Percentiles rank a stretch among this genome's conserved stretches.
These are phyloP conservation scores for Drosophila multiciliata DNA, from an alignment of 2,888 invertebrate genomes.

Conservation along the genomic window DNA sequence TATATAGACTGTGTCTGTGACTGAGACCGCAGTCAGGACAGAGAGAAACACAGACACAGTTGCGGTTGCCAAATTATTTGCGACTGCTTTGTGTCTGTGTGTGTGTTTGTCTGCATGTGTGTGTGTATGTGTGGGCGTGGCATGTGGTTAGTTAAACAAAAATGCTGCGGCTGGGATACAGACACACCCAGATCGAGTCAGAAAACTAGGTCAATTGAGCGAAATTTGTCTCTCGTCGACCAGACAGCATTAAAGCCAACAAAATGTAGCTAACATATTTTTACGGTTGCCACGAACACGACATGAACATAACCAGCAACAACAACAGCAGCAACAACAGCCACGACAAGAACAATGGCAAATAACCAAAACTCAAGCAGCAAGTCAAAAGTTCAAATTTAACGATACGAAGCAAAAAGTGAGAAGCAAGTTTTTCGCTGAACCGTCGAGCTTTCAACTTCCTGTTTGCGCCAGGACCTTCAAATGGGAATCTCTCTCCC, in stretches of 20 bases:
- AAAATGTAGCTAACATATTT: conserved; percentile 37
- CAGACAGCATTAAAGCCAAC: conserved; percentile 41
- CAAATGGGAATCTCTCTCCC: conserved; percentile 12
- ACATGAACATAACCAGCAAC: conserved; percentile 26
- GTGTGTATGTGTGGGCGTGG: conserved; percentile 56
- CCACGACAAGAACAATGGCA: conserved; percentile 14
- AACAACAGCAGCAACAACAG: conserved; percentile 8
- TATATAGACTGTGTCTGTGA: neutral
- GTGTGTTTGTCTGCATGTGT: conserved; percentile 16
- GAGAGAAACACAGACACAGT: conserved; percentile 28
- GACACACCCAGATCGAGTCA: conserved; percentile 13
- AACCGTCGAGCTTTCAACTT: conserved; percentile 29
- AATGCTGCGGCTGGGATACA: conserved; percentile 42
- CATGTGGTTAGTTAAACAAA: conserved; percentile 74
- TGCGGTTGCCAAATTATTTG: conserved; percentile 71
- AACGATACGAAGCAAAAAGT: conserved; percentile 24
- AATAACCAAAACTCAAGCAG: conserved; percentile 29
- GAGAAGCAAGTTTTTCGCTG: conserved; percentile 21
- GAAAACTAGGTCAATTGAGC: conserved; percentile 58
- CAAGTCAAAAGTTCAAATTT: conserved; percentile 63
- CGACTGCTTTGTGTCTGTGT: conserved; percentile 20
- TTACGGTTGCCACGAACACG: conserved; percentile 34
- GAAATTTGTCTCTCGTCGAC: conserved; percentile 27
- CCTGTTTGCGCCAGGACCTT: conserved; percentile 20
- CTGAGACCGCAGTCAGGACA: conserved; percentile 35